These are phyloP conservation scores for Cairina moschata DNA, from an alignment of 2,113 vertebrate genomes.

Conservation along the genomic window DNA sequence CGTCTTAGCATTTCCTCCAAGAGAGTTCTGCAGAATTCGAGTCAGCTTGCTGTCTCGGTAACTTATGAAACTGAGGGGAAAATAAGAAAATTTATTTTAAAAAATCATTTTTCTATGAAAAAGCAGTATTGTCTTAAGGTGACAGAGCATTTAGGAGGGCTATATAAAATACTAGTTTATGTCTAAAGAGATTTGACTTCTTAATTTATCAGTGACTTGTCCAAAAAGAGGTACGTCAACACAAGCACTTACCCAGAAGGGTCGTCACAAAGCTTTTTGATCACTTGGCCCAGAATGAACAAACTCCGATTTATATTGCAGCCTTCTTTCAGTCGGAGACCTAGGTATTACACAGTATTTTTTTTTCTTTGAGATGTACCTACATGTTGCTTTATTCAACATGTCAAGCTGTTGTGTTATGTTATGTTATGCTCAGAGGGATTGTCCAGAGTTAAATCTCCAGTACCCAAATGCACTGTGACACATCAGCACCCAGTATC, in stretches of 20 bases:
- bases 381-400: background rate
- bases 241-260: slow-evolving; percentile 83
- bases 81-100: background rate
- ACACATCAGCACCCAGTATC: background rate
- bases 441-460: background rate
- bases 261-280: slow-evolving; percentile 94
- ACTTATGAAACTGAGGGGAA: slow-evolving; percentile 85
- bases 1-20: slow-evolving; percentile 96
- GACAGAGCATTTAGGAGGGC: background rate
- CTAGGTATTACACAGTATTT: slow-evolving; percentile 65
- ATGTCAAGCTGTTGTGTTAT: background rate
- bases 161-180: background rate
- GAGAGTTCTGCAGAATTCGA: slow-evolving; percentile 95
- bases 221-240: background rate
- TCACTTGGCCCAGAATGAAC: slow-evolving; percentile 94
- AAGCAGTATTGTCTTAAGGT: background rate
- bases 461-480: background rate
- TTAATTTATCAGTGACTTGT: background rate
- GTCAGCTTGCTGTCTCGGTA: slow-evolving; percentile 98
- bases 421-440: background rate
- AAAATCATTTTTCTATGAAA: too few species aligned
- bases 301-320: slow-evolving; percentile 97
- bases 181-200: background rate
- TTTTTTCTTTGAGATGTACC: background rate
- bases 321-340: slow-evolving; percentile 93